phyloP scores from a whole-genome alignment of 2,888 invertebrate species.

The Drosophila lacicola region DNA sequence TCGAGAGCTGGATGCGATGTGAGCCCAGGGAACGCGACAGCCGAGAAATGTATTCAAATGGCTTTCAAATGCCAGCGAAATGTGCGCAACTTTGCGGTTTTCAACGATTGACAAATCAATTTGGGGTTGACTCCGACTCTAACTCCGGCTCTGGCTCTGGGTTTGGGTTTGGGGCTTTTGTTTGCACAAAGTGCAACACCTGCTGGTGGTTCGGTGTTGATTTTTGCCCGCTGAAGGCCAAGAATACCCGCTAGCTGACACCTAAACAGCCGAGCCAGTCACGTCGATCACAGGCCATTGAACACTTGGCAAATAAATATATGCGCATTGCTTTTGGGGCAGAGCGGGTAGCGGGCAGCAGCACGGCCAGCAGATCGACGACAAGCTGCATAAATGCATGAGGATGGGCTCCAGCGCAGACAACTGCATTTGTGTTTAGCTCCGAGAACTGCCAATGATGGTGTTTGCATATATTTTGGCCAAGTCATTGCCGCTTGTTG shows the following conservation, averaged over 20 bases:
- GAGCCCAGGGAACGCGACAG: conserved; percentile 18
- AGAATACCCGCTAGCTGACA: conserved; percentile 63
- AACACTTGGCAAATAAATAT: conserved; percentile 76
- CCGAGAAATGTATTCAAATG: conserved; percentile 71
- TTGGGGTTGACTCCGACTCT: conserved; percentile 60
- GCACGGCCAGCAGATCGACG: conserved; percentile 58
- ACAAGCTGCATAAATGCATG: conserved; percentile 79
- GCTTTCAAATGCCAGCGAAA: conserved; percentile 76
- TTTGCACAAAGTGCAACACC: conserved; percentile 63
- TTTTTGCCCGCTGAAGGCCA: conserved; percentile 60
- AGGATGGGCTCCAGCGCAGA: conserved; percentile 52
- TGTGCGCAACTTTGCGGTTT: conserved; percentile 74
- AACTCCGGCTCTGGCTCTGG: conserved; percentile 6
- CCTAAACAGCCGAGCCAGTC: conserved; percentile 55
- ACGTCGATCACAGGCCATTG: conserved; percentile 73
- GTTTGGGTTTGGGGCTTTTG: conserved; percentile 54
- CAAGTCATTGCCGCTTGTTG: conserved; percentile 73
- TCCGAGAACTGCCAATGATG: conserved; percentile 54
- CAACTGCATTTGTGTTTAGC: conserved; percentile 61
- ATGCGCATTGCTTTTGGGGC: conserved; percentile 65
- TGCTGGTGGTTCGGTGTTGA: conserved; percentile 55
- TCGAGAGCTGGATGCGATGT: conserved; percentile 37
- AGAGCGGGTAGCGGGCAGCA: conserved; percentile 3
- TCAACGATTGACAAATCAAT: conserved; percentile 75
- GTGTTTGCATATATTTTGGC: conserved; percentile 66